These are phyloP conservation scores for Pangasius macronema DNA, from an alignment of 2,797 vertebrate species.

Conservation along the genomic window DNA sequence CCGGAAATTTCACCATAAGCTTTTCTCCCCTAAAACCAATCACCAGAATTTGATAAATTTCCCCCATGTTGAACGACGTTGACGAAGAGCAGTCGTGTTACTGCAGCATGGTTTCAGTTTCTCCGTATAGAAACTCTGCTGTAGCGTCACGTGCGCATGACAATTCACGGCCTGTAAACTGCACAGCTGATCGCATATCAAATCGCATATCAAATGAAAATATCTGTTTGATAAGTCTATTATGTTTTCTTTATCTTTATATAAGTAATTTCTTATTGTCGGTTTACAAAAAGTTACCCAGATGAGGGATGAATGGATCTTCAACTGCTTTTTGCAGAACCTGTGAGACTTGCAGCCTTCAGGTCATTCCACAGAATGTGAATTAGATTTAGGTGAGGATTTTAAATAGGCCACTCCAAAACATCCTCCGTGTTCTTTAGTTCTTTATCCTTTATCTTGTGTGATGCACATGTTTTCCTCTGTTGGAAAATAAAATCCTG, in stretches of 20 bases:
- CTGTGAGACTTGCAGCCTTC: background rate
- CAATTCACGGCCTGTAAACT: background rate
- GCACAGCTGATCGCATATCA: background rate
- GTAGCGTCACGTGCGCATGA: background rate
- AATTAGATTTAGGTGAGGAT: background rate
- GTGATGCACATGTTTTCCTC: background rate
- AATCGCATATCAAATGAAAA: background rate
- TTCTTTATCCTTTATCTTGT: no score
- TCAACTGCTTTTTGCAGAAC: background rate
- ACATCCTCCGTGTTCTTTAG: no score
- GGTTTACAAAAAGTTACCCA: background rate
- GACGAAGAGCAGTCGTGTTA: background rate
- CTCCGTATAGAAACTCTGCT: background rate
- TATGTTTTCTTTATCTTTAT: background rate
- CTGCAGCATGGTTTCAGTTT: constrained; percentile 40
- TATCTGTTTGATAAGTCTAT: background rate
- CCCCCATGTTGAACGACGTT: constrained; percentile 61
- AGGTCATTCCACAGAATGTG: background rate
- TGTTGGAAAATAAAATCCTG: background rate
- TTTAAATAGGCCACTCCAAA: background rate
- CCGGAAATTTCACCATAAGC: constrained; percentile 58
- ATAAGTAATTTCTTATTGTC: background rate
- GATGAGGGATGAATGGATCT: background rate
- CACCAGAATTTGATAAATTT: constrained; percentile 66
- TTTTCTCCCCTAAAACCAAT: constrained; percentile 64